phyloP scores from a whole-genome alignment of 92 coral and sea anemone genomes.

The Phenganax subtilis region DNA sequence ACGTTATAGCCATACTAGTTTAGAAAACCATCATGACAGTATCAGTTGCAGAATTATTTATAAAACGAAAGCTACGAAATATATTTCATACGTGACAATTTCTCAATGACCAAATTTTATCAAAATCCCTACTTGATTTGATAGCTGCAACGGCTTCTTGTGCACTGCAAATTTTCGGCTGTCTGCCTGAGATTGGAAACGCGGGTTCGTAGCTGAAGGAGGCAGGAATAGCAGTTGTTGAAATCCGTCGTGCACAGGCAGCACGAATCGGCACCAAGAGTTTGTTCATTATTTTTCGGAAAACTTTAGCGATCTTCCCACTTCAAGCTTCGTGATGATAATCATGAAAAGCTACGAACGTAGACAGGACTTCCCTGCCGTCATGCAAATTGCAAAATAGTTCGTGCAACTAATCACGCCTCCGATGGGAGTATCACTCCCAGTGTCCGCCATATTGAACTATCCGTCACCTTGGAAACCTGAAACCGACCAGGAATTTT shows the following conservation, averaged over 20 bases:
- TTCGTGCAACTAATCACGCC: not conserved
- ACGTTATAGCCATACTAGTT: no score
- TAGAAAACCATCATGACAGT: no score
- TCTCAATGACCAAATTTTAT: no score
- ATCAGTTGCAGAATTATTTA: no score
- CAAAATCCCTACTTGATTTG: slow-evolving; percentile 13
- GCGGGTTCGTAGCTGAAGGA: slow-evolving; percentile 30
- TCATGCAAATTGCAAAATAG: not conserved
- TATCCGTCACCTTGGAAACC: no score
- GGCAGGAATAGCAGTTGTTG: not conserved
- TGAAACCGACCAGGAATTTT: no score
- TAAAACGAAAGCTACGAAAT: no score
- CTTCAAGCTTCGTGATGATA: not conserved
- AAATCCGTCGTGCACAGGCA: not conserved
- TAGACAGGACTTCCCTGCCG: slow-evolving; percentile 5
- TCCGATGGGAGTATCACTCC: no score
- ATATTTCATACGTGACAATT: no score
- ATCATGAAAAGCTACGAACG: not conserved
- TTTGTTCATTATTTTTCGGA: not conserved
- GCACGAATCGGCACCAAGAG: not conserved
- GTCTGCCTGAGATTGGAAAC: slow-evolving; percentile 32
- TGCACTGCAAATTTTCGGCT: slow-evolving; percentile 3
- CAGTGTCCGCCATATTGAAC: no score
- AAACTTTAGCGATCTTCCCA: not conserved
- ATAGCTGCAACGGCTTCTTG: slow-evolving; percentile 27